Evolutionary conservation across 37 sponge, comb jelly and placozoan species (phyloP), one percentile per base, ranked within the genome.

Genomic region (Halichondria panicea): DNA sequence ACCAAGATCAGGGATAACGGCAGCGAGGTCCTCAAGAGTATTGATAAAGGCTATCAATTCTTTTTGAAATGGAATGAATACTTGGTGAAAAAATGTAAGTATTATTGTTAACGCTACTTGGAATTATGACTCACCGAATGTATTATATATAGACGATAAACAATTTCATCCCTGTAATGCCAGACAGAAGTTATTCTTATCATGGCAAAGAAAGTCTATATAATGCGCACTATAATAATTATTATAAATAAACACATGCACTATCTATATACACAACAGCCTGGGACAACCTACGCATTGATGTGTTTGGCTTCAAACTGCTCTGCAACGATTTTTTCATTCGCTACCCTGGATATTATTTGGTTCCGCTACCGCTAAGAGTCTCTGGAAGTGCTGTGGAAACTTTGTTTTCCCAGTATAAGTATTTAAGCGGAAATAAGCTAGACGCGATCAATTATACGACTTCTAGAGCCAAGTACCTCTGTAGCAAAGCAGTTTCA

Each of bases 201-300:
- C 76, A 39, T 75, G 76, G 76, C 76, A 75, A 60, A 75, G 76
- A 61, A 59, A 75, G 76, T n/a, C 50, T 48, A 9, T 18, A 9
- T 48, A 9, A 48, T 48, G 50, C 50, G 50, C 50, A 18, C 50
- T 48, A 18, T 13, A 9, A 18, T 13, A 11, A 48, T 48, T 48
- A 48, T 48, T 11, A 18, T 15, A 48, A 18, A 48, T 48, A 48
- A 11, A 48, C 12, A 38, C 11, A 33, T 66, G 42, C 21, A 38
- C 68, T 9, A 7, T 36, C 38, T 66, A 38, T 36, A 27, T 18
- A 27, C 44, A 24, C n/a, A n/a, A n/a, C 71, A 70, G 71, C 78
- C 18, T 77, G 78, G 78, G 78, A 77, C 41, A 12, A 37, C n/a
- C 56, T 77, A 19, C 55, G 76, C 3, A n/a, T 75, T 15, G 34